A percentile compares a stretch with the other conserved stretches of the same genome.
These are phyloP conservation scores for Platerodrilus igneus DNA, from an alignment of 2,888 invertebrate species.

Conservation along the genomic window DNA sequence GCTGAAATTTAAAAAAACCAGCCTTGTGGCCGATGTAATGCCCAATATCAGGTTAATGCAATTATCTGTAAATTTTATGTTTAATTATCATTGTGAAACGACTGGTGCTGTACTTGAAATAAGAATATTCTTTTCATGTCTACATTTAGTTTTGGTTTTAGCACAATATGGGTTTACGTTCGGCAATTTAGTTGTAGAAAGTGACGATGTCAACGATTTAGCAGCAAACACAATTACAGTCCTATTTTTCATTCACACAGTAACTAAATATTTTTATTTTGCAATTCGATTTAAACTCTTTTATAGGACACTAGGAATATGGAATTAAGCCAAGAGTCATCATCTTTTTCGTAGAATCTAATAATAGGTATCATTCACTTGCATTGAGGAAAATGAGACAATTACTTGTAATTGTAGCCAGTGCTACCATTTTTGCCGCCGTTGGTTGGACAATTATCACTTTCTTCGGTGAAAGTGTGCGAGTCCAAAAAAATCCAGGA, in stretches of 20 bases:
- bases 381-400: conserved; percentile 71
- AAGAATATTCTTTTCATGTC: conserved; percentile 57
- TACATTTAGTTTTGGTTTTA: conserved; percentile 59
- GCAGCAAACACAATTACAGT: conserved; percentile 77
- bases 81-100: conserved; percentile 68
- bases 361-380: conserved; percentile 64
- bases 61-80: conserved; percentile 70
- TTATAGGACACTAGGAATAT: conserved; percentile 72
- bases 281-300: conserved; percentile 68
- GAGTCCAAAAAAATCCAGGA: conserved; percentile 61
- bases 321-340: conserved; percentile 82
- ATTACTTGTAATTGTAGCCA: conserved; percentile 62
- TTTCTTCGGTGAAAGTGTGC: conserved; percentile 74
- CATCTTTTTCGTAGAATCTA: conserved; percentile 80
- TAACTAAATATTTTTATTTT: conserved; percentile 71
- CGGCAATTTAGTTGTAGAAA: conserved; percentile 65
- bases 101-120: conserved; percentile 51
- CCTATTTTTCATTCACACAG: conserved; percentile 72
- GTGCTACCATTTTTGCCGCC: conserved; percentile 58
- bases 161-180: conserved; percentile 61
- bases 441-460: conserved; percentile 72
- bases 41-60: conserved; percentile 79
- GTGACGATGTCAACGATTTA: conserved; percentile 67
- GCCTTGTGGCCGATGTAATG: conserved; percentile 79
- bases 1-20: conserved; percentile 56